A percentile compares a stretch with the other conserved stretches of the same genome.
Conservation (phyloP, 2,888 invertebrate genomes). For the Laspeyria flexula region DNA sequence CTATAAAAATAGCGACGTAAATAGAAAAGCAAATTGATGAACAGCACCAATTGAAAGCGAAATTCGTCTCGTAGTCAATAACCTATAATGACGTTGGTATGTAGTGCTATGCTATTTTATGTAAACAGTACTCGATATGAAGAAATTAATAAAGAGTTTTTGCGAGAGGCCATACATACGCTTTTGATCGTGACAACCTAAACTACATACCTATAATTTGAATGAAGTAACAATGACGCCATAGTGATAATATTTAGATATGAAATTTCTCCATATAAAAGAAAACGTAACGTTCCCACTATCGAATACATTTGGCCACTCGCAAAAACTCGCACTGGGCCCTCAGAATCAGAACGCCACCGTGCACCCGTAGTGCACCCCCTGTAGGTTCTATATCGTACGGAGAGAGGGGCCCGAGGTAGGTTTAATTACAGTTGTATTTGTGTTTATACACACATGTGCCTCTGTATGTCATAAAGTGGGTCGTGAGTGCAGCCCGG, state of each 20-base stretch:
- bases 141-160: too few relatives aligned
- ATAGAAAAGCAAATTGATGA: slow-evolving; percentile 28
- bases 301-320: too few relatives aligned
- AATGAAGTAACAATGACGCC: too few relatives aligned
- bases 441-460: slow-evolving; percentile 56
- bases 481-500: slow-evolving; percentile 64
- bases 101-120: slow-evolving; percentile 8
- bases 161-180: too few relatives aligned
- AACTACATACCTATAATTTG: too few relatives aligned
- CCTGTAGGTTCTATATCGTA: slow-evolving; percentile 39
- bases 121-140: slow-evolving; percentile 20
- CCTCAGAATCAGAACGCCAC: too few relatives aligned
- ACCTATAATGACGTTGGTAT: slow-evolving; percentile 33
- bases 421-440: slow-evolving; percentile 61
- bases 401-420: slow-evolving; percentile 43
- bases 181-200: too few relatives aligned
- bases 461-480: slow-evolving; percentile 59
- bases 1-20: slow-evolving; percentile 34
- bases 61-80: slow-evolving; percentile 34
- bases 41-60: slow-evolving; percentile 38
- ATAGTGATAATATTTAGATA: too few relatives aligned
- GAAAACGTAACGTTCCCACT: too few relatives aligned
- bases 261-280: too few relatives aligned
- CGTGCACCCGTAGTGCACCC: slow-evolving; percentile 23
- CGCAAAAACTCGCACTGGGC: too few relatives aligned